phyloP scores from a whole-genome alignment of 1,140 invertebrate species.

The Meloidogyne hapla region DNA sequence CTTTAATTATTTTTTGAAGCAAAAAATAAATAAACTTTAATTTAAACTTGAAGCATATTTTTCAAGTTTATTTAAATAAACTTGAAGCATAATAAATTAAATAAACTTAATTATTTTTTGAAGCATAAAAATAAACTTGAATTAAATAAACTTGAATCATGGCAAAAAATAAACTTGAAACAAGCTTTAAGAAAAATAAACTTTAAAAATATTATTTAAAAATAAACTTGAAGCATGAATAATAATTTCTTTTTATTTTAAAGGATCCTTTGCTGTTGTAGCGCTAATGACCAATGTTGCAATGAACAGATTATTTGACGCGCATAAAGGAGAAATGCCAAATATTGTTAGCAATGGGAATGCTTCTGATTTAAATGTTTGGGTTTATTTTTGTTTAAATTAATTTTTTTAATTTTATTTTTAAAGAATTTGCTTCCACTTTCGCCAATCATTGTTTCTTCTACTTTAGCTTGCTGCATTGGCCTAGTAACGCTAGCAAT shows the following conservation, averaged over 20 bases:
- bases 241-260: slow-evolving; percentile 14
- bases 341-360: background rate
- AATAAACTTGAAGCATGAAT: background rate
- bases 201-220: background rate
- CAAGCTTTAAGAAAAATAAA: background rate
- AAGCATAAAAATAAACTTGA: too few species aligned
- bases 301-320: slow-evolving; percentile 27
- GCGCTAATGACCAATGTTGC: slow-evolving; percentile 44
- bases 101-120: too few species aligned
- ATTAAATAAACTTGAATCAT: background rate
- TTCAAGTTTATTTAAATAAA: too few species aligned
- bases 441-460: slow-evolving; percentile 41
- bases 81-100: slow-evolving; percentile 1
- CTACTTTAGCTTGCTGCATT: slow-evolving; percentile 51
- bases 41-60: background rate
- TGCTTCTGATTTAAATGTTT: slow-evolving; percentile 12
- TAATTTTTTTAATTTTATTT: slow-evolving; percentile 7
- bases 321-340: background rate
- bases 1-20: too few species aligned
- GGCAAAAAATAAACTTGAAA: background rate
- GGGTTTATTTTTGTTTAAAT: background rate
- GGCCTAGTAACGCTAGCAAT: slow-evolving; percentile 55
- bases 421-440: background rate
- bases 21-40: background rate
- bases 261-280: slow-evolving; percentile 52